Conservation (phyloP, 1,140 invertebrate genomes). For the Diuraphis noxia region DNA sequence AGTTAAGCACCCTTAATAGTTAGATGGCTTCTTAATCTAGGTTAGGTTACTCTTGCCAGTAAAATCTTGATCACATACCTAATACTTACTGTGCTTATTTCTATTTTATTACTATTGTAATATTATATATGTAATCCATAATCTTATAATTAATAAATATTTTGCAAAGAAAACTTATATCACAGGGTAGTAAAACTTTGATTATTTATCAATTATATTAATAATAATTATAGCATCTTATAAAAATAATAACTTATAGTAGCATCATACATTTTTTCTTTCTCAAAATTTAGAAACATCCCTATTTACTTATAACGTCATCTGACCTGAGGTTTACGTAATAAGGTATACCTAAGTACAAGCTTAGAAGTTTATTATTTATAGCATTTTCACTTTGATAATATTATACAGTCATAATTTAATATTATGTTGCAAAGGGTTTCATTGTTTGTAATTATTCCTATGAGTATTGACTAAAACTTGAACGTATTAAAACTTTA, state of each 20-base stretch:
- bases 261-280: neutral
- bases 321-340: neutral
- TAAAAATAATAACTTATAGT: too few species aligned
- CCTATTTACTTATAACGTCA: neutral
- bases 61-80: too few species aligned
- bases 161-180: neutral
- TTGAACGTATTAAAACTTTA: conserved; percentile 6
- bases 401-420: neutral
- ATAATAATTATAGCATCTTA: too few species aligned
- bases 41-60: too few species aligned
- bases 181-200: too few species aligned
- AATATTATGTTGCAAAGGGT: neutral
- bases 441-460: neutral
- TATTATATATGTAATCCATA: too few species aligned
- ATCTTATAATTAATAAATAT: too few species aligned
- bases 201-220: neutral
- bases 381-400: neutral
- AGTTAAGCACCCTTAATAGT: too few species aligned
- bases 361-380: neutral
- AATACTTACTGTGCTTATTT: too few species aligned
- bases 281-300: neutral
- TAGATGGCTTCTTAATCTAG: too few species aligned
- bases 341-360: conserved; percentile 1
- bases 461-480: conserved; percentile 7
- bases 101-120: too few species aligned